phyloP scores from a whole-genome alignment of 2,113 vertebrate genomes.

The Calypte anna region DNA sequence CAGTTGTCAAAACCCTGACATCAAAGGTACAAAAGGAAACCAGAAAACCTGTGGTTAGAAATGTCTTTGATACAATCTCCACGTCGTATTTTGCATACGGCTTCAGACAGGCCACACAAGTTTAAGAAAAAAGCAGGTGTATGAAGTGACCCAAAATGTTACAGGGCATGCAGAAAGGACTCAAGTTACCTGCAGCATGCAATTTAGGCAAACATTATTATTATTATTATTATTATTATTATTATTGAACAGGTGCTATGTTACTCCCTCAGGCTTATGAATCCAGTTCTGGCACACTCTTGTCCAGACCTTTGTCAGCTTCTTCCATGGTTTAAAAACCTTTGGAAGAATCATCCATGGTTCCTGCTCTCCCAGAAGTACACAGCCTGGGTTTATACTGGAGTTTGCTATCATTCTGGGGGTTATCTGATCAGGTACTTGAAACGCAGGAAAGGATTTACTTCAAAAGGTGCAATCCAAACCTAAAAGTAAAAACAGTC shows the following conservation, averaged over 20 bases:
- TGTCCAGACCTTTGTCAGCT: not conserved
- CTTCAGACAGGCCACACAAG: not conserved
- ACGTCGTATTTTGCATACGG: not conserved
- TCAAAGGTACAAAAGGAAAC: not conserved
- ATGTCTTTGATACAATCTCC: not conserved
- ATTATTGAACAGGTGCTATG: not conserved
- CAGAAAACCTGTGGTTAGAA: not conserved
- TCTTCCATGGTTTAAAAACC: not conserved
- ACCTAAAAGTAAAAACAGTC: not conserved
- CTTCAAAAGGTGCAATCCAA: not conserved
- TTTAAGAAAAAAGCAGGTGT: not conserved
- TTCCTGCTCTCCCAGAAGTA: not conserved
- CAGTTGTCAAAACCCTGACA: constrained; percentile 30
- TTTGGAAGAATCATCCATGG: not conserved
- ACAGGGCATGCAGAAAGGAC: not conserved
- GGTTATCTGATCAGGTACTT: not conserved
- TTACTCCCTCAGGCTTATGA: not conserved
- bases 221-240: too few relatives aligned
- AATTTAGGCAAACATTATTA: not conserved
- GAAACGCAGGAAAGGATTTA: not conserved
- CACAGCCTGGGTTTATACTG: not conserved
- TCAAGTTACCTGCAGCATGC: not conserved
- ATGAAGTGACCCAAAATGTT: not conserved
- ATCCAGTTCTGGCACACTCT: not conserved
- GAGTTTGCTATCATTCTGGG: not conserved